Base-by-base conservation (phyloP, 2,797 vertebrate genomes). In the Eurystomus glaucurus region DNA sequence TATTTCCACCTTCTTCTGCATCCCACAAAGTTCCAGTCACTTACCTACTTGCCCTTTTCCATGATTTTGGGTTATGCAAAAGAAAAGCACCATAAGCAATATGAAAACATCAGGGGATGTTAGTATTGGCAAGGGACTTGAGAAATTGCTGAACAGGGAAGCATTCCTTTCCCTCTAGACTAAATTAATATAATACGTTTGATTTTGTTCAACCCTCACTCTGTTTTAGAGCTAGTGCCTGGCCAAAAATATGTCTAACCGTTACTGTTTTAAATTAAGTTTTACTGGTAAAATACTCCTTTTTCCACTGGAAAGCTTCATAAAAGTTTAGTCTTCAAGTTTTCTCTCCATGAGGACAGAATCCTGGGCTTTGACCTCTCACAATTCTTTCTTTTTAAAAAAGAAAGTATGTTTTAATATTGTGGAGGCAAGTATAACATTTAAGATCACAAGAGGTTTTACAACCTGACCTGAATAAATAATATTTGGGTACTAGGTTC, bases 191-290 rank as follows among this genome's bases (percentile, higher is more conserved):
- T 77, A 97, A 86, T 95, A 31, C 2, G 0, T 88, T 96, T 88
- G 85, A 96, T 93, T 96, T 90, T 84, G 50, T 81, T 95, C 85
- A 95, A 9, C 51, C 43, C 84, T 92, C 80, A 43, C 41, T 80
- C 75, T 88, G 64, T 83, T 92, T 93, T 85, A 4, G 1, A 57
- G 78, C 75, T 88, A 76, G 71, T 2, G 57, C 82, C 75, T 91
- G 78, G 92, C 93, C 92, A 96, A 94, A 96, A 95, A 64, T 68
- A 62, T 88, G 74, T 93, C 92, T 88, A 31, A 52, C 21, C 60
- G 25, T 93, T 94, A 74, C 83, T 96, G 88, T 90, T 95, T 93
- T 85, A 91, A 88, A 96, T 97, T 95, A 95, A 69, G 8, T 93
- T 93, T 79, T 94, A 95, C 35, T 93, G 83, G 70, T 70, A 81